Conservation (phyloP, 2,888 invertebrate genomes). For the Dioctria linearis region DNA sequence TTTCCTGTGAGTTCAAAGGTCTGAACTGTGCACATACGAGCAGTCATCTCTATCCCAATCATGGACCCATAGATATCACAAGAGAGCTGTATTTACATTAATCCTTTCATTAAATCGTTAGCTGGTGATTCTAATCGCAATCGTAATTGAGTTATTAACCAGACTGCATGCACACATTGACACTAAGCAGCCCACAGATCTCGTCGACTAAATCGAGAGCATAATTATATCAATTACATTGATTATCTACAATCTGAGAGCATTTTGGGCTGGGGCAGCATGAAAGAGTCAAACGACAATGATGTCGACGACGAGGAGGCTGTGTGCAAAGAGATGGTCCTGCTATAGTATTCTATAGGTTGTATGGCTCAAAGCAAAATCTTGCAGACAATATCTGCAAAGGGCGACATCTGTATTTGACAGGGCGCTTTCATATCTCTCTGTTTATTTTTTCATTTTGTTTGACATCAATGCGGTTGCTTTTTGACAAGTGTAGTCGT, state of each 20-base stretch:
- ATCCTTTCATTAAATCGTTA: conserved; percentile 53
- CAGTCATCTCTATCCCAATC: no score
- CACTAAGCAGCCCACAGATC: conserved; percentile 39
- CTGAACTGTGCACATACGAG: no score
- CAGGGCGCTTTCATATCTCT: conserved; percentile 55
- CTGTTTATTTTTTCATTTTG: conserved; percentile 49
- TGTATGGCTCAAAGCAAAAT: conserved; percentile 19
- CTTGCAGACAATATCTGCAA: conserved; percentile 53
- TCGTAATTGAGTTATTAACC: conserved; percentile 57
- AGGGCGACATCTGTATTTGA: conserved; percentile 57
- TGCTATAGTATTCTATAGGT: neutral
- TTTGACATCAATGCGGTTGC: conserved; percentile 54
- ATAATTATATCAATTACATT: conserved; percentile 69
- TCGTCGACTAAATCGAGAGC: conserved; percentile 65
- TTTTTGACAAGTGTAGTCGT: conserved; percentile 50
- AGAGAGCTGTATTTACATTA: conserved; percentile 29
- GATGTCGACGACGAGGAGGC: neutral
- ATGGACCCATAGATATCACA: no score
- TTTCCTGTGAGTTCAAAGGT: no score
- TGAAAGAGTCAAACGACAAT: conserved; percentile 30
- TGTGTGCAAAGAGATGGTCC: no score
- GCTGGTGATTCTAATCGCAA: conserved; percentile 50
- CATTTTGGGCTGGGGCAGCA: conserved; percentile 26
- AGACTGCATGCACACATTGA: conserved; percentile 9
- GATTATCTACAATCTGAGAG: conserved; percentile 66